phyloP scores from a whole-genome alignment of 2,113 vertebrate genomes.

The Corynorhinus townsendii region DNA sequence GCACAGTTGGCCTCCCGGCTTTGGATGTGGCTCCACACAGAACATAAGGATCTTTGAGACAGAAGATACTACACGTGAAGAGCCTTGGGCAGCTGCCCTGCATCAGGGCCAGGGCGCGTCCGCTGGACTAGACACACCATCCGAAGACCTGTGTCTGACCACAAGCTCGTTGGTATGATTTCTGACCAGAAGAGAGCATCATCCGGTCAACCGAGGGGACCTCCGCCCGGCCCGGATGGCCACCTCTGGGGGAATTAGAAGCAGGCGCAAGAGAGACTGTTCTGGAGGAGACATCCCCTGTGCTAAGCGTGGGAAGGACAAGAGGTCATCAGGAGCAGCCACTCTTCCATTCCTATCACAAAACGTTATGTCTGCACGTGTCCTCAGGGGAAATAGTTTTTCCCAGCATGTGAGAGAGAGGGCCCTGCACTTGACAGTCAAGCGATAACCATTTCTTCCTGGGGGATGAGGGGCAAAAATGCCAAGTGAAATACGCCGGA shows the following conservation, averaged over 20 bases:
- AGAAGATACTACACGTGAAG: background rate
- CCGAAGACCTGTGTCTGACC: fast-evolving
- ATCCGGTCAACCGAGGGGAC: background rate
- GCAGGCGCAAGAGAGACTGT: background rate
- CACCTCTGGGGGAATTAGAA: background rate
- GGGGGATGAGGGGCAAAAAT: background rate
- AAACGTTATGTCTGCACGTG: background rate
- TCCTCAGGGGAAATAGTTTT: background rate
- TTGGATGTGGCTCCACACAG: background rate
- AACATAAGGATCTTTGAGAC: too few species aligned
- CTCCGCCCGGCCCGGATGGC: background rate
- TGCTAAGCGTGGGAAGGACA: background rate
- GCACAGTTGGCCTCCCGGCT: background rate
- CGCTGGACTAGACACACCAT: background rate
- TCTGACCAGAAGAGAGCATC: background rate
- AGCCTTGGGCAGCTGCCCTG: background rate
- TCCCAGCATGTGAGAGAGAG: background rate
- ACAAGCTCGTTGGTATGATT: background rate
- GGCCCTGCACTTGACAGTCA: background rate
- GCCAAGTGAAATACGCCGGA: background rate
- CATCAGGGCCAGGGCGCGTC: background rate
- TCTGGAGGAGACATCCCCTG: background rate
- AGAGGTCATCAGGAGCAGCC: constrained; percentile 15
- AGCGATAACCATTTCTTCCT: fast-evolving
- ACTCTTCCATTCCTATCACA: background rate